Percentiles rank a stretch among this genome's conserved stretches.
phyloP scores from a whole-genome alignment of 2,113 vertebrate genomes.

The Cyprinodon brontotheroides region DNA sequence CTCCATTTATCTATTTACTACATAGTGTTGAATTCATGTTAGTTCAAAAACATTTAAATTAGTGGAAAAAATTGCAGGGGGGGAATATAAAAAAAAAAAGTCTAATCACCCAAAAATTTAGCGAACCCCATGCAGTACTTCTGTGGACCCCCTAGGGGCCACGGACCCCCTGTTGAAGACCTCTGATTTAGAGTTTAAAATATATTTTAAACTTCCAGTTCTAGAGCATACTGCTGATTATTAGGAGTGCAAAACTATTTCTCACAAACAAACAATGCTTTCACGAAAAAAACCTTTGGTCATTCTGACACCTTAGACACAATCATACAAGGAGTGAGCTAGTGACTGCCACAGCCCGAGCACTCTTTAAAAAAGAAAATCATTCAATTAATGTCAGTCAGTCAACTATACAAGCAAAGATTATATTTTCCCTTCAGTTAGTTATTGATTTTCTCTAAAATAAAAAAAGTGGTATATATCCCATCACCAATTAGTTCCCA shows the following conservation, averaged over 20 bases:
- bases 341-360: background rate
- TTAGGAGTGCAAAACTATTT: background rate
- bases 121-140: no score
- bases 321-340: background rate
- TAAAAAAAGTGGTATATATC: conserved; percentile 24
- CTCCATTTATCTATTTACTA: no score
- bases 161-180: no score
- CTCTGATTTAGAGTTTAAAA: background rate
- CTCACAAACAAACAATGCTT: background rate
- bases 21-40: no score
- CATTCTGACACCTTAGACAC: background rate
- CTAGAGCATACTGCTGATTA: background rate
- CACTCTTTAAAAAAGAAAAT: conserved; percentile 1
- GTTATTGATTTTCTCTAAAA: background rate
- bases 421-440: background rate
- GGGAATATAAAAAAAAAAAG: no score
- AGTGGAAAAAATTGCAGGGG: no score
- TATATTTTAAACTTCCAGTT: background rate
- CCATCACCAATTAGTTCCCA: conserved; percentile 11
- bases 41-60: no score
- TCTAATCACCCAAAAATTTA: no score
- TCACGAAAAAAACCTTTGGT: background rate
- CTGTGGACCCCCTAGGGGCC: no score
- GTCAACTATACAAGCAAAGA: conserved; percentile 21
- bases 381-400: conserved; percentile 7